Evolutionary conservation across 2,888 invertebrate genomes (phyloP).

Genomic region (Chalcis sispes): DNA sequence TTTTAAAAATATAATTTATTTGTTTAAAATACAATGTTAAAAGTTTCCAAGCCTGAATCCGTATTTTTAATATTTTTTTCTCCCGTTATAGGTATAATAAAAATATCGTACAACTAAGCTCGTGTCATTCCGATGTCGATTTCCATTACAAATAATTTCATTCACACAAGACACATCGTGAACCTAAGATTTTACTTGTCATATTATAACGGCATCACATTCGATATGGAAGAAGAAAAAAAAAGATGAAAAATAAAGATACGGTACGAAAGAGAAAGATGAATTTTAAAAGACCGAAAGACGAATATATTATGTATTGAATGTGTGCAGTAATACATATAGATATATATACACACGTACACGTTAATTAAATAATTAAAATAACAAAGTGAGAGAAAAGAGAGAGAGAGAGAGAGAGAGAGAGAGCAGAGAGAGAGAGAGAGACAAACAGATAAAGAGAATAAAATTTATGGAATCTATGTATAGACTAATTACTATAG

Average conservation of each 20-base stretch:
- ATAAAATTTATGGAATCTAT: conserved; percentile 46
- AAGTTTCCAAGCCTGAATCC: too few relatives aligned
- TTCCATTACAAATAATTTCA: not conserved
- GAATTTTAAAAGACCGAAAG: not conserved
- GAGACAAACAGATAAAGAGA: not conserved
- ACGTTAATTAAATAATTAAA: not conserved
- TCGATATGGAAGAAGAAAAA: conserved; percentile 36
- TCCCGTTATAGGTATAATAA: too few relatives aligned
- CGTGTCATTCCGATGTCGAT: conserved; percentile 9
- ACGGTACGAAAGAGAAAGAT: not conserved
- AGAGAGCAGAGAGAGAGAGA: not conserved
- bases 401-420: not conserved
- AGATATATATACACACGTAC: not conserved
- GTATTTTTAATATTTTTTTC: too few relatives aligned
- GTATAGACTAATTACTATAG: conserved; percentile 45
- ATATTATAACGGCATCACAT: conserved; percentile 39
- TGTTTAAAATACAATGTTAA: too few relatives aligned
- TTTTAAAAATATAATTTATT: too few relatives aligned
- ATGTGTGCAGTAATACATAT: not conserved
- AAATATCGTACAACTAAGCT: not conserved
- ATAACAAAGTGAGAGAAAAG: not conserved
- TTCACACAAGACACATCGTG: not conserved
- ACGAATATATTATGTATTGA: not conserved
- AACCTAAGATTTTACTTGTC: conserved; percentile 36
- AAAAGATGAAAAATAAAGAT: conserved; percentile 3